Percentiles rank a stretch among this genome's conserved stretches.
Evolutionary conservation across 2,888 invertebrate genomes (phyloP).

Genomic region (Mantis religiosa): DNA sequence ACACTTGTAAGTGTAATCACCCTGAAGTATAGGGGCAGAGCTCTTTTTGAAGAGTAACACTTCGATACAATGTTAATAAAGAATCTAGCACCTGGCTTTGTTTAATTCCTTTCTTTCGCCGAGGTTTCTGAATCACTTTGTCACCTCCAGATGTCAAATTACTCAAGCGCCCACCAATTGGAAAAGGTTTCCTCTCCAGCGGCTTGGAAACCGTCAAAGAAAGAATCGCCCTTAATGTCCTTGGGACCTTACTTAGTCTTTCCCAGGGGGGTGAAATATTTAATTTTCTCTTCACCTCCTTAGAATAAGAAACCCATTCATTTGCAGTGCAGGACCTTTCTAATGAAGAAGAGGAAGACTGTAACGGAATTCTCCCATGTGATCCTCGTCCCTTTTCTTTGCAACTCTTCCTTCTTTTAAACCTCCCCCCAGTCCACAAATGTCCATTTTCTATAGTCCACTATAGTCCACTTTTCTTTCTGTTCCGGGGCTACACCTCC

Average conservation of each 20-base stretch:
- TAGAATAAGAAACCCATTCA: conserved; percentile 5
- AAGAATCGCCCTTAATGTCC: not conserved
- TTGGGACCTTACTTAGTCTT: not conserved
- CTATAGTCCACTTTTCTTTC: conserved; percentile 4
- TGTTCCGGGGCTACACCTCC: not conserved
- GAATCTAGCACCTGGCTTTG: not conserved
- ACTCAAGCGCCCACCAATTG: not conserved
- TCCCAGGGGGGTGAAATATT: conserved; percentile 7
- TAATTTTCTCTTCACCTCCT: conserved; percentile 11
- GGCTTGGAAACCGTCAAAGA: not conserved
- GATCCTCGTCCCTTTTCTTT: not conserved
- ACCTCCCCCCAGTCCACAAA: not conserved
- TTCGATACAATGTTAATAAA: not conserved
- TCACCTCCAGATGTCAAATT: not conserved
- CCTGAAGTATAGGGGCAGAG: not conserved
- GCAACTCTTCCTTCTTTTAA: not conserved
- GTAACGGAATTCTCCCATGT: conserved; percentile 2
- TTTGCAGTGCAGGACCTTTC: not conserved
- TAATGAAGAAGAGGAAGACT: not conserved
- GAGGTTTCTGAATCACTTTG: not conserved
- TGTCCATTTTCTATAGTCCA: conserved; percentile 6
- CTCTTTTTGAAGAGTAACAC: not conserved
- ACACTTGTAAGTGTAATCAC: not conserved
- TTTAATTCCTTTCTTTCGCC: not conserved
- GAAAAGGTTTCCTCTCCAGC: not conserved